These are phyloP conservation scores for Columba janthina DNA, from an alignment of 2,113 vertebrate species.

Conservation along the genomic window DNA sequence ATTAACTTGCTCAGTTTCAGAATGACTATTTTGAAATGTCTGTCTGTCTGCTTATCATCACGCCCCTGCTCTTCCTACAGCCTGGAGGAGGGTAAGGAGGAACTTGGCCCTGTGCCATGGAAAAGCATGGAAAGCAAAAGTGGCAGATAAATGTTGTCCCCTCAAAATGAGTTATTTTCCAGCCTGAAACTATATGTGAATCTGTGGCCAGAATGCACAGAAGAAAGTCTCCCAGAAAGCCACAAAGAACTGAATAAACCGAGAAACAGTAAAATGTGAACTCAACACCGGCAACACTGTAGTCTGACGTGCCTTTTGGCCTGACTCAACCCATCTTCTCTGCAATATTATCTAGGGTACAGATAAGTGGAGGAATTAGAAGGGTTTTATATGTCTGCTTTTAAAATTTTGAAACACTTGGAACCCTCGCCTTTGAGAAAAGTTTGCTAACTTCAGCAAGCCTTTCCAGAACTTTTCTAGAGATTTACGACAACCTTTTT, in stretches of 20 bases:
- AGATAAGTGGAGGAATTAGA: background rate
- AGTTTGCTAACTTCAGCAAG: background rate
- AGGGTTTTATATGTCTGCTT: background rate
- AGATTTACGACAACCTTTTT: background rate
- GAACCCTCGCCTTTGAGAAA: background rate
- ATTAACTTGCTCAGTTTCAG: background rate
- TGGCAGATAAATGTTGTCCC: background rate
- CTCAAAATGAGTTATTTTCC: background rate
- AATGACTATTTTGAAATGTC: background rate
- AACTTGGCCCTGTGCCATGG: background rate
- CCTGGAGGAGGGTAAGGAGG: background rate
- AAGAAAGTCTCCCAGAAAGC: background rate
- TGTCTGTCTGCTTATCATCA: background rate
- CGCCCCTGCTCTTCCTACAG: rapidly evolving
- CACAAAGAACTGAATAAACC: background rate
- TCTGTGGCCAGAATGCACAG: background rate
- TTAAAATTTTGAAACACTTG: background rate
- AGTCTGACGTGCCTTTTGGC: background rate
- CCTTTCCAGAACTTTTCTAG: background rate
- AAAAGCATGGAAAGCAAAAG: background rate
- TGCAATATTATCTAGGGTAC: background rate
- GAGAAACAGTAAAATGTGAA: background rate
- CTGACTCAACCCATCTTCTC: background rate
- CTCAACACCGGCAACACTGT: background rate
- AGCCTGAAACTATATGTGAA: background rate